Base-by-base conservation (phyloP, 2,113 vertebrate species). In the Rissa tridactyla region DNA sequence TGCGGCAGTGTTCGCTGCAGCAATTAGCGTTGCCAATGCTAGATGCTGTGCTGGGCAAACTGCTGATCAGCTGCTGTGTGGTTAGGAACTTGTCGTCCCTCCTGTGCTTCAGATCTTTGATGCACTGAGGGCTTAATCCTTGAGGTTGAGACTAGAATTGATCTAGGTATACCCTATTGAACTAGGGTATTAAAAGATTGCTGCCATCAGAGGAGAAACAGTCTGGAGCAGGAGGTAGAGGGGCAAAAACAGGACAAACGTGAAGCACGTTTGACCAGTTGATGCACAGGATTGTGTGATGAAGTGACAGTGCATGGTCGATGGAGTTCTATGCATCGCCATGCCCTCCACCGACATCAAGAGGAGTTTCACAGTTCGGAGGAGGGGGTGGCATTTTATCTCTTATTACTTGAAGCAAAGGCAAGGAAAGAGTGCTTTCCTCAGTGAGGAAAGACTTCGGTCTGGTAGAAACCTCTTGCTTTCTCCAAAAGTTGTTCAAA, bases 1-100 rank as follows among this genome's bases (percentile, higher is more conserved):
- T 42, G 5, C 13, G 27, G 14, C 80, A 17, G 26, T 2, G 22
- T 20, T 58, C 13, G 1, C 51, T 60, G 73, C 44, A 71, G 58
- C 57, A 2, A 25, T 32, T 36, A 12, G 44, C 40, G 0, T 46
- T 49, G 27, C 27, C 47, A 19, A 0, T 1, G 3, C 42, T 66
- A 34, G 27, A 6, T 64, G 36, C 19, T 38, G 27, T 18, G 25
- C 30, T 32, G 36, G 13, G 30, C 38, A 36, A 23, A 57, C 76
- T n/a, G 36, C 49, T 42, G 14, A 13, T 44, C 42, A 18, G 44
- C 29, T 47, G 21, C 29, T 36, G 17, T 46, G 27, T 29, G 57
- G 25, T 52, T 52, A 15, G 51, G 64, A 79, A 11, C 34, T 18
- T 15, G 13, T 22, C 58, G 32, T 21, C 27, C 29, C 27, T 61